Conservation (phyloP, 2,797 vertebrate genomes). For the Kryptopterus vitreolus region DNA sequence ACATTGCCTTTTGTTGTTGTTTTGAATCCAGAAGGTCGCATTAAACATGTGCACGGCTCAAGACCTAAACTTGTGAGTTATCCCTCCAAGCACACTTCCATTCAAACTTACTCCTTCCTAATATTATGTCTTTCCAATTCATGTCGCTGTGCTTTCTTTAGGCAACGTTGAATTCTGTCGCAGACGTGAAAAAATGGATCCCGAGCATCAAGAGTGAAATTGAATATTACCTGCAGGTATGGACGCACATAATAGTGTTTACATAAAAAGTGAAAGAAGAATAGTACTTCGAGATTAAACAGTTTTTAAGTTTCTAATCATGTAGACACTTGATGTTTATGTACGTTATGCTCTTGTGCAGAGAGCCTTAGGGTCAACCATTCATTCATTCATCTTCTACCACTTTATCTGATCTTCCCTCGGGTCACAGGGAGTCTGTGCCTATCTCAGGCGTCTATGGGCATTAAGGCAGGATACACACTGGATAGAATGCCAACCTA, state of each 20-base stretch:
- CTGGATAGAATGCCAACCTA: no score
- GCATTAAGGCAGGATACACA: no score
- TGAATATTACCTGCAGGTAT: conserved; percentile 79
- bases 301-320: no score
- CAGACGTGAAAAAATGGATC: conserved; percentile 79
- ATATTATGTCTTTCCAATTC: neutral
- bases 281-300: no score
- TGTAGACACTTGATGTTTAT: no score
- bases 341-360: no score
- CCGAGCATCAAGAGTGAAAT: conserved; percentile 81
- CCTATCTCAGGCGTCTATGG: no score
- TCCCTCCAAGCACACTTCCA: neutral
- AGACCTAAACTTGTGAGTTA: conserved; percentile 77
- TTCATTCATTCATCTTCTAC: no score
- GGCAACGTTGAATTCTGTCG: conserved; percentile 72
- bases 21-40: conserved; percentile 70
- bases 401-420: no score
- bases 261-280: no score
- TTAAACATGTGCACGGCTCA: conserved; percentile 66
- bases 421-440: no score
- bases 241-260: neutral
- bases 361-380: no score
- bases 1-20: neutral
- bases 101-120: neutral
- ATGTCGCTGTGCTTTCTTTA: conserved; percentile 43